Base-by-base conservation (phyloP, 2,888 invertebrate species). In the Aspidiotus destructor region DNA sequence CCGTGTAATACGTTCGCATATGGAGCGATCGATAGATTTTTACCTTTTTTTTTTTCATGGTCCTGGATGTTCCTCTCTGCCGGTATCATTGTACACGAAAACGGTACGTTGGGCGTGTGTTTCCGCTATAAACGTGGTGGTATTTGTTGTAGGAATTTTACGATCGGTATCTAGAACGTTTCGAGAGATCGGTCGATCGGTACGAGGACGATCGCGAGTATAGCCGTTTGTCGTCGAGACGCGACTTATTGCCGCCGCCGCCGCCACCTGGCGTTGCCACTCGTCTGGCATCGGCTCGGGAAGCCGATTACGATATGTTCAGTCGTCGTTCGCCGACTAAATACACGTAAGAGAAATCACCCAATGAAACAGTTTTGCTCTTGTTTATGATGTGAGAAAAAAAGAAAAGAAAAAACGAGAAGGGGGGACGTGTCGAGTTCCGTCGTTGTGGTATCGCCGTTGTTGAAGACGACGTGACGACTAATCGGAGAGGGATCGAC, bases 111-210 rank as follows among this genome's bases (percentile, higher is more conserved):
- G 48, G 11, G 48, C 48, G 10, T 48, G 48, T 48, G 48, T n/a
- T n/a, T 13, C 48, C 48, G 10, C 48, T 11, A 11, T n/a, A 11
- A n/a, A 11, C n/a, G n/a, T 13, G 11, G 48, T 44, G 48, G 60
- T 68, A 53, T 68, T 16, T 68, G 68, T 68, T 69, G 48, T 69
- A 69, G 69, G 69, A 69, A 54, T 69, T 69, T 62, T 69, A 69
- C 62, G 69, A 69, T 62, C 69, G 69, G 54, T 69, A 69, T 69
- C 17, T 69, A 57, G 69, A 69, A 41, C 69, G 69, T 69, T 69
- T 69, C 54, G 69, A 69, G 57, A 54, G 69, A 28, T 61, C 69
- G 40, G 57, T 69, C 48, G 68, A 68, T 54, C 68, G 68, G 60
- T 68, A 61, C 61, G 69, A 69, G 17, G 57, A 57, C 57, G 69